Evolutionary conservation across 2,888 invertebrate species (phyloP).

Genomic region (Luperina nickerlii): DNA sequence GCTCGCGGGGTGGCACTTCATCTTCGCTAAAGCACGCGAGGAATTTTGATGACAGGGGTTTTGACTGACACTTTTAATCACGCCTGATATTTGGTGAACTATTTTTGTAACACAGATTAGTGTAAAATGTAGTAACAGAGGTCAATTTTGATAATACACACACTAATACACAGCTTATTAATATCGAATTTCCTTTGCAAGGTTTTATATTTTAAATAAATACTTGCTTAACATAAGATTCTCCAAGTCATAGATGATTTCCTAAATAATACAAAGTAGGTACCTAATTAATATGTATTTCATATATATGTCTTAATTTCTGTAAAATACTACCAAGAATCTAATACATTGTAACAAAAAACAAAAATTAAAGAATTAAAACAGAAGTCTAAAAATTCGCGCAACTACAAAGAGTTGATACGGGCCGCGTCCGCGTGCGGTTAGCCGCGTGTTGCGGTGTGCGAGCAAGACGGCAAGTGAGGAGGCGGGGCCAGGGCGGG

Average conservation of each 20-base stretch:
- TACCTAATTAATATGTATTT: background rate
- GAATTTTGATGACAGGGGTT: constrained; percentile 77
- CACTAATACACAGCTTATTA: fast-evolving
- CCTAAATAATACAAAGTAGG: background rate
- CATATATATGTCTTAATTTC: background rate
- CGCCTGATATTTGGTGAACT: constrained; percentile 58
- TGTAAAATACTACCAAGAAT: background rate
- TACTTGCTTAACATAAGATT: too few relatives aligned
- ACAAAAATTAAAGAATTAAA: constrained; percentile 57
- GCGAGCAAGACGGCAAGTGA: constrained; percentile 71
- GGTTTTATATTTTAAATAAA: background rate
- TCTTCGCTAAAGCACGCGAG: constrained; percentile 79
- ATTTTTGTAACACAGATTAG: constrained; percentile 44
- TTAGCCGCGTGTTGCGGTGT: constrained; percentile 82
- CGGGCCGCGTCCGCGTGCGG: constrained; percentile 79
- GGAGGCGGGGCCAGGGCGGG: constrained; percentile 78
- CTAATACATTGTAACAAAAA: constrained; percentile 15
- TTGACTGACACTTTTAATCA: constrained; percentile 75
- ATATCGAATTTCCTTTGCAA: background rate
- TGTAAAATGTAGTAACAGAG: background rate
- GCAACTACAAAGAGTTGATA: constrained; percentile 63
- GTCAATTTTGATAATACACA: background rate
- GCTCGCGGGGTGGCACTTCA: constrained; percentile 83
- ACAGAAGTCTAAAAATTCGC: constrained; percentile 59
- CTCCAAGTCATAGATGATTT: background rate